A percentile compares a stretch with the other conserved stretches of the same genome.
Conservation (phyloP, 1,140 invertebrate species). For the Drosophila athabasca region DNA sequence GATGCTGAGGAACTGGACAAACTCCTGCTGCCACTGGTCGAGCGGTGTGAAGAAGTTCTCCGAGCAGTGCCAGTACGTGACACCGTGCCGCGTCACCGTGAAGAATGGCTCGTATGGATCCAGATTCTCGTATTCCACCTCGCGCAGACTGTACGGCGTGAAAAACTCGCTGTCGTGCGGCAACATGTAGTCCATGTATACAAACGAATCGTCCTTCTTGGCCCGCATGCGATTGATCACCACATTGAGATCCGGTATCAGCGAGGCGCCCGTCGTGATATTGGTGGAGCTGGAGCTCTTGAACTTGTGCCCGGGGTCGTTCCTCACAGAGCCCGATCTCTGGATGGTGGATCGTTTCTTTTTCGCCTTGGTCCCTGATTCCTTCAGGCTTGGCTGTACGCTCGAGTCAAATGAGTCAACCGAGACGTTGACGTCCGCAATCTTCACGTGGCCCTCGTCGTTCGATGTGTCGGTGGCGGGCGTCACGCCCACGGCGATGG, state of each 20-base stretch:
- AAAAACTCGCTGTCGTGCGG: constrained; percentile 88
- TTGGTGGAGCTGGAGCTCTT: constrained; percentile 7
- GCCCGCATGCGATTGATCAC: constrained; percentile 48
- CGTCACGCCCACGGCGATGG: too few relatives aligned
- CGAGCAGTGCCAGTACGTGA: constrained; percentile 87
- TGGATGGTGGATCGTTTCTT: constrained; percentile 16
- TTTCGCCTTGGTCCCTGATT: neutral
- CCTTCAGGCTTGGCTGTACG: too few relatives aligned
- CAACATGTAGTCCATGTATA: constrained; percentile 89
- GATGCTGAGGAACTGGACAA: constrained; percentile 87
- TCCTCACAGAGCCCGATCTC: neutral
- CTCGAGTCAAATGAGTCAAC: too few relatives aligned
- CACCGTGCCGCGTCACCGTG: constrained; percentile 88
- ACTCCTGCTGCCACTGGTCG: constrained; percentile 89
- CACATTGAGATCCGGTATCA: constrained; percentile 73
- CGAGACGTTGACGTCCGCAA: too few relatives aligned
- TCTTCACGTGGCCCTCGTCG: too few relatives aligned
- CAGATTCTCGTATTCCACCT: constrained; percentile 87
- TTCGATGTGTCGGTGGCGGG: too few relatives aligned
- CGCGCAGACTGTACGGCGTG: constrained; percentile 87
- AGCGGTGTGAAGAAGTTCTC: constrained; percentile 89
- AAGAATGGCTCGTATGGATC: constrained; percentile 86
- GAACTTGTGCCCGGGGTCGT: neutral
- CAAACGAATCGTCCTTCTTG: constrained; percentile 85
- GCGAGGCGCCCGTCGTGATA: constrained; percentile 72